Evolutionary conservation across 2,113 vertebrate genomes (phyloP).

Genomic region (Tretioscincus oriximinensis): DNA sequence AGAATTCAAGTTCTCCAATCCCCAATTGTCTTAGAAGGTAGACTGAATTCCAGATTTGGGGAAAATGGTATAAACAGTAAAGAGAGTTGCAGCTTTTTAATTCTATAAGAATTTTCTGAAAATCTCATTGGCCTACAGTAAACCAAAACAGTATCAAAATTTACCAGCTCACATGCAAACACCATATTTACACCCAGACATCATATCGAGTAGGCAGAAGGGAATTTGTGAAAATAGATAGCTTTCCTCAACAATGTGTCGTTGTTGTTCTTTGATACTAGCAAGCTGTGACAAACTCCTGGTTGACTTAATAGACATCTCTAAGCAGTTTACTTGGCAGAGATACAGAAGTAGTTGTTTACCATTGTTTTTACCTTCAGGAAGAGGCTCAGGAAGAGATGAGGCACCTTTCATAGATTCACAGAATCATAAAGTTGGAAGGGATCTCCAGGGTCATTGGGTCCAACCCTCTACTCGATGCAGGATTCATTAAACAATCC

Average conservation of each 20-base stretch:
- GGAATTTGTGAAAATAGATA: constrained; percentile 12
- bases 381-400: no score
- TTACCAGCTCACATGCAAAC: not conserved
- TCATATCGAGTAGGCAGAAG: constrained; percentile 42
- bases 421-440: no score
- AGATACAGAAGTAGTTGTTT: no score
- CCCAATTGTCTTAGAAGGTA: constrained; percentile 31
- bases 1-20: constrained; percentile 21
- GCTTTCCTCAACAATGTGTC: constrained; percentile 2
- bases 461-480: no score
- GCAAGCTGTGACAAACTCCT: no score
- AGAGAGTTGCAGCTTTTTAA: not conserved
- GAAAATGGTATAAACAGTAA: constrained; percentile 7
- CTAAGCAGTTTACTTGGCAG: no score
- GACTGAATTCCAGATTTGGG: constrained; percentile 23
- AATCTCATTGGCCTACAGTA: constrained; percentile 42
- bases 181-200: constrained; percentile 38
- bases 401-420: no score
- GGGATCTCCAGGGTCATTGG: no score
- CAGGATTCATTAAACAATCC: no score
- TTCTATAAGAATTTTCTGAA: constrained; percentile 20
- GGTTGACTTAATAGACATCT: no score
- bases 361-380: no score
- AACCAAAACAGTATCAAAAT: constrained; percentile 18
- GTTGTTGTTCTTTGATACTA: no score